Base-by-base conservation (phyloP, 2,888 invertebrate genomes). In the Eupithecia exiguata region DNA sequence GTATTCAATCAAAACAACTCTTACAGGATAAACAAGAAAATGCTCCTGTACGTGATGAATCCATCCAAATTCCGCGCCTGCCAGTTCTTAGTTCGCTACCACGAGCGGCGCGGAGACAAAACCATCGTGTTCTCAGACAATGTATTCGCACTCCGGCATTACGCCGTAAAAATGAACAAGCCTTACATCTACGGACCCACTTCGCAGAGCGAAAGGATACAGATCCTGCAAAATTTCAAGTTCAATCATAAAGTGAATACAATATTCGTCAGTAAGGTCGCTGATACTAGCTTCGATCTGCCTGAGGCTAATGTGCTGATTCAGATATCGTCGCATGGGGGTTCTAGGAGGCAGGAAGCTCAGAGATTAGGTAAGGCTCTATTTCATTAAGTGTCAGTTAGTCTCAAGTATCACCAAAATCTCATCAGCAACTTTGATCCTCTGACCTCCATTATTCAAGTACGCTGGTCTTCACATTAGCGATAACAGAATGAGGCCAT, bases 111-210 rank as follows among this genome's bases (percentile, higher is more conserved):
- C 79, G 99, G 99, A 40, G 99, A 99, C 91, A 99, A 99, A 93
- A 99, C 99, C 0, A 99, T 99, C 79, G 99, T 99, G 1, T 99
- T 99, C 94, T 99, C 99, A 0, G 99, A 99, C 91, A 99, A 99
- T 91, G 99, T 99, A 10, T 99, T 99, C 94, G 99, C 99, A 0
- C 92, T 99, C 58, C 98, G 99, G 82, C 98, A 98, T 90, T 99
- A 99, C 92, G 99, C 99, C 5, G 97, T 98, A 75, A 98, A 98
- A 89, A 97, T 99, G 97, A 98, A 98, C 92, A 99, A 99, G 87
- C 99, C 99, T 0, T 99, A 98, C 87, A 98, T 99, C 88, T 99
- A 99, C 93, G 99, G 99, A 3, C 99, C 99, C 1, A 99, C 99
- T 1, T 98, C 98, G 35, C 96, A 99, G 94, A 97, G 96, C 82